Conservation (phyloP, 2,888 invertebrate genomes). For the Suillia variegata region DNA sequence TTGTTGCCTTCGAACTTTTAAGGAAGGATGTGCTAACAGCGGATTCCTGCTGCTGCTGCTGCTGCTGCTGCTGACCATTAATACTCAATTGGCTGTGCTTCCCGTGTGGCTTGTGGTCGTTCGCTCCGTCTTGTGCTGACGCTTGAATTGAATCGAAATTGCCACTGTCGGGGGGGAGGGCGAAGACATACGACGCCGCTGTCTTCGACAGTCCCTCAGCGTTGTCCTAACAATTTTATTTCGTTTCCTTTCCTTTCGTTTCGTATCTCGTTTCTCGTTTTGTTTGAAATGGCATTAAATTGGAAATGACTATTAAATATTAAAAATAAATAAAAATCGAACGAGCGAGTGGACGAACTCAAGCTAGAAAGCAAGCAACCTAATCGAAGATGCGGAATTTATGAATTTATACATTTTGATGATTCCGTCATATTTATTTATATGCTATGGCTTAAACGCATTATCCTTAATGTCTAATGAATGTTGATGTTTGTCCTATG, state of each 20-base stretch:
- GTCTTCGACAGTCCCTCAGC: neutral
- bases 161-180: slow-evolving; percentile 18
- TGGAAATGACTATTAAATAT: slow-evolving; percentile 6
- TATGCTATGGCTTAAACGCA: neutral
- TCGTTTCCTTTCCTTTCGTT: neutral
- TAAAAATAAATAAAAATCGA: neutral
- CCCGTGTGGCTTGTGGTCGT: slow-evolving; percentile 42
- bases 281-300: neutral
- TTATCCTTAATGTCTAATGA: neutral
- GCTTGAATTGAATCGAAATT: slow-evolving; percentile 53
- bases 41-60: slow-evolving; percentile 27
- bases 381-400: neutral
- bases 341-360: neutral
- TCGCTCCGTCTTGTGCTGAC: slow-evolving; percentile 47
- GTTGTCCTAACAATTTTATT: too few species aligned
- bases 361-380: neutral
- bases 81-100: slow-evolving; percentile 53
- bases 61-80: slow-evolving; percentile 40
- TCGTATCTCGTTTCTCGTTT: neutral
- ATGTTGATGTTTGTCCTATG: neutral
- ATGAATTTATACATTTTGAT: slow-evolving; percentile 6
- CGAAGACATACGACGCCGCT: too few species aligned
- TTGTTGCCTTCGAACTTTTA: too few species aligned
- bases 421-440: neutral
- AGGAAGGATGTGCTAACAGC: neutral